phyloP scores from a whole-genome alignment of 1,140 invertebrate species.

The Eupeodes corollae region DNA sequence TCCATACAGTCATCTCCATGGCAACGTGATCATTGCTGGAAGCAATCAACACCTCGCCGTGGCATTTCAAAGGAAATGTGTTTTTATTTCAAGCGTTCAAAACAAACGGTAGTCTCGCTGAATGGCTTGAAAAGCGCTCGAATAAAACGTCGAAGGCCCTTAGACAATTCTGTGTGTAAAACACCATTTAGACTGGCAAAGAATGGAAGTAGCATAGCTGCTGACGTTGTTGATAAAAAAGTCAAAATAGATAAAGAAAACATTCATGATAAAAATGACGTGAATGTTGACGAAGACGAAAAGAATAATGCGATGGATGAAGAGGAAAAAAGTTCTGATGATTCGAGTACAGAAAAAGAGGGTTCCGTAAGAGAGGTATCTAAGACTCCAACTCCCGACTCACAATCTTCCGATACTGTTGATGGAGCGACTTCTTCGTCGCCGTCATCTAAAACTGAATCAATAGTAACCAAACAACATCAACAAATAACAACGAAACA shows the following conservation, averaged over 20 bases:
- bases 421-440: too few species aligned
- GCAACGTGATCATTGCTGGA: constrained; percentile 79
- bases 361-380: too few species aligned
- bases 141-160: constrained; percentile 49
- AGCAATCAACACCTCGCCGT: constrained; percentile 60
- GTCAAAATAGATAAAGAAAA: too few species aligned
- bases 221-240: too few species aligned
- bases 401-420: too few species aligned
- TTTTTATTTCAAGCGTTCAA: constrained; percentile 56
- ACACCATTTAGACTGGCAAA: neutral
- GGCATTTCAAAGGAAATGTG: constrained; percentile 60
- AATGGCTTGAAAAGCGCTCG: constrained; percentile 30
- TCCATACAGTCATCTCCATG: constrained; percentile 78
- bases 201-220: neutral
- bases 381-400: too few species aligned
- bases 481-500: too few species aligned
- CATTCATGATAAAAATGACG: neutral
- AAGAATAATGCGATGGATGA: neutral
- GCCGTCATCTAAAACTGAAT: too few species aligned
- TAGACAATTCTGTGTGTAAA: constrained; percentile 26
- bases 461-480: too few species aligned
- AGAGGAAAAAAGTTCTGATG: neutral
- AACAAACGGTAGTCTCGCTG: constrained; percentile 38
- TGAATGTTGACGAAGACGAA: neutral
- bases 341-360: too few species aligned